phyloP scores from a whole-genome alignment of 2,888 invertebrate genomes.

The Standfussiana lucernea region DNA sequence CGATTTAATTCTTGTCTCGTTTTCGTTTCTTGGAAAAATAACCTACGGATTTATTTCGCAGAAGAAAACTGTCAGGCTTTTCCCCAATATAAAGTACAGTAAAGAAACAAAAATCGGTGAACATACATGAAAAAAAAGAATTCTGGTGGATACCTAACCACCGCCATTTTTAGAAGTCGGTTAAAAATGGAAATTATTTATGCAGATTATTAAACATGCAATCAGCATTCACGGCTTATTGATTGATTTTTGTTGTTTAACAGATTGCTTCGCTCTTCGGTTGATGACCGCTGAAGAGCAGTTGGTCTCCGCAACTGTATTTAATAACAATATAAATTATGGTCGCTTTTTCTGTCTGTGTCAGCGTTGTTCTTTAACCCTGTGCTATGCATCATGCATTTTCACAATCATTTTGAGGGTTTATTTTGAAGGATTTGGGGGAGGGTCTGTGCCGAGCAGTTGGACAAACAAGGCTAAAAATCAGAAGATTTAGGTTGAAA shows the following conservation, averaged over 20 bases:
- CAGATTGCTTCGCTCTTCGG: background rate
- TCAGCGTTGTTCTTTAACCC: background rate
- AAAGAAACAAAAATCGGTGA: background rate
- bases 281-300: background rate
- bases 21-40: background rate
- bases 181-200: background rate
- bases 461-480: too few relatives aligned
- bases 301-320: background rate
- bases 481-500: too few relatives aligned
- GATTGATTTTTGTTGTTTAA: background rate
- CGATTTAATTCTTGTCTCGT: background rate
- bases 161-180: too few relatives aligned
- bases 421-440: background rate
- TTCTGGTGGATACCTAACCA: too few relatives aligned
- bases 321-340: background rate
- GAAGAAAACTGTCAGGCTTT: background rate
- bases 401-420: background rate
- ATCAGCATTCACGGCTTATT: background rate
- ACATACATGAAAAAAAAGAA: too few relatives aligned
- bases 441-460: too few relatives aligned
- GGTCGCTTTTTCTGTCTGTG: background rate
- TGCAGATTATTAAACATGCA: background rate
- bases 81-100: background rate
- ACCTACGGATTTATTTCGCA: background rate
- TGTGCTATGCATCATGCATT: background rate